Conservation (phyloP, 1,140 invertebrate genomes). For the Tribolium castaneum region DNA sequence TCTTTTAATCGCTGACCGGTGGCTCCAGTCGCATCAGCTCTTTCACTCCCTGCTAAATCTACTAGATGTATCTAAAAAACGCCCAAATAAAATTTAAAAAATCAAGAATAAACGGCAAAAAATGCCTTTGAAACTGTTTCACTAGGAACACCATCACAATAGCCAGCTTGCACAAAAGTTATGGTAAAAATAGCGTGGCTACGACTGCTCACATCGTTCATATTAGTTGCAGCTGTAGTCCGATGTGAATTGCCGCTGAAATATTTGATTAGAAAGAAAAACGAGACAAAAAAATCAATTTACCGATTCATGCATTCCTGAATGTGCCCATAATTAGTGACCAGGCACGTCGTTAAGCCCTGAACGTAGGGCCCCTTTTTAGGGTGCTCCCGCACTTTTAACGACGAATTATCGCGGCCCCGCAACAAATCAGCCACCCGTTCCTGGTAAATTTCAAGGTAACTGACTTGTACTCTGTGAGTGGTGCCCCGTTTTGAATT, state of each 20-base stretch:
- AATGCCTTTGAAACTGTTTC: constrained; percentile 86
- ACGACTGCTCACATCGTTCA: constrained; percentile 89
- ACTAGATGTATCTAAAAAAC: constrained; percentile 77
- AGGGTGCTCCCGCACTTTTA: constrained; percentile 93
- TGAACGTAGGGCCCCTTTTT: constrained; percentile 93
- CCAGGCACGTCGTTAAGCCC: constrained; percentile 86
- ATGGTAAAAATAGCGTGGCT: constrained; percentile 98
- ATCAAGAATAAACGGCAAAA: not conserved
- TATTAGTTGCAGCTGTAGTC: constrained; percentile 85
- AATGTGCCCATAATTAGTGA: constrained; percentile 87
- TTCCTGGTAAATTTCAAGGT: constrained; percentile 95
- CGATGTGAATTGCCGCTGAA: constrained; percentile 82
- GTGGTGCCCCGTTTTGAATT: constrained; percentile 85
- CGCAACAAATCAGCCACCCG: constrained; percentile 87
- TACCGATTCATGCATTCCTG: constrained; percentile 69
- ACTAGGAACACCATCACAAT: constrained; percentile 84
- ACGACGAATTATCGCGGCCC: constrained; percentile 74
- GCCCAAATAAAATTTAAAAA: not conserved
- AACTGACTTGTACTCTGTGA: constrained; percentile 85
- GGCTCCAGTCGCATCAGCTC: constrained; percentile 87
- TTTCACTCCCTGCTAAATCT: constrained; percentile 89
- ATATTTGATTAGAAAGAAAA: not conserved
- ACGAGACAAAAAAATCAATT: constrained; percentile 1
- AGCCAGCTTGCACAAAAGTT: constrained; percentile 87
- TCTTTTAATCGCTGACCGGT: constrained; percentile 89